These are phyloP conservation scores for Dryas iulia DNA, from an alignment of 1,140 invertebrate species.

Conservation along the genomic window DNA sequence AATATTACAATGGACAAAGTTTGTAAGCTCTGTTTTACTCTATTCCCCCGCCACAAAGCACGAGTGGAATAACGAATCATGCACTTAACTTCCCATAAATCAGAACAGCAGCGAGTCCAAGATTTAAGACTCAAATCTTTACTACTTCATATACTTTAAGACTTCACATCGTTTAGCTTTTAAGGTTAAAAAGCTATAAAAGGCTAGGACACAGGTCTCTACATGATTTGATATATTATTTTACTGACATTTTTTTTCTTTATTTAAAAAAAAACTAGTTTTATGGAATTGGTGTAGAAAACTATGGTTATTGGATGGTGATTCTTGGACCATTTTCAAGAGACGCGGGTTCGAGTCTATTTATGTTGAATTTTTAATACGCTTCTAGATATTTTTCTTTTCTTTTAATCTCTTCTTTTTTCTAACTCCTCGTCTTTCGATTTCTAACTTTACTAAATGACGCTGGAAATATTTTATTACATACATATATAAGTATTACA, in stretches of 20 bases:
- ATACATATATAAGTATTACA: no score
- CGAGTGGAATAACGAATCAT: conserved; percentile 2
- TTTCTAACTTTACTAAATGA: no score
- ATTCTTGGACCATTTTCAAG: no score
- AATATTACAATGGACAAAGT: background rate
- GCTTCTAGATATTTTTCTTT: no score
- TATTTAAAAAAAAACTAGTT: no score
- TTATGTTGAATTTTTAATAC: no score
- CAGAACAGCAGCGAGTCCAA: conserved; percentile 4
- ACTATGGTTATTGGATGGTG: no score
- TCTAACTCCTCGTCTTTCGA: no score
- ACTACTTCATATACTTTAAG: conserved; percentile 10
- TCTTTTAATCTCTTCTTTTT: no score
- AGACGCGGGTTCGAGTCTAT: no score
- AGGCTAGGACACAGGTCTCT: background rate
- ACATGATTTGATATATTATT: background rate
- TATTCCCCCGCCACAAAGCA: background rate
- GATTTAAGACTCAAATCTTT: background rate
- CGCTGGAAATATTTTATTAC: no score
- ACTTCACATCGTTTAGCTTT: conserved; percentile 7
- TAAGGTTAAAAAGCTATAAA: background rate
- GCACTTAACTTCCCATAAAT: conserved; percentile 7
- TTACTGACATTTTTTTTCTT: background rate
- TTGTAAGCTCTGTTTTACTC: background rate
- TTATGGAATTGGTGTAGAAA: no score